Base-by-base conservation (phyloP, 2,113 vertebrate species). In the Marmota monax region DNA sequence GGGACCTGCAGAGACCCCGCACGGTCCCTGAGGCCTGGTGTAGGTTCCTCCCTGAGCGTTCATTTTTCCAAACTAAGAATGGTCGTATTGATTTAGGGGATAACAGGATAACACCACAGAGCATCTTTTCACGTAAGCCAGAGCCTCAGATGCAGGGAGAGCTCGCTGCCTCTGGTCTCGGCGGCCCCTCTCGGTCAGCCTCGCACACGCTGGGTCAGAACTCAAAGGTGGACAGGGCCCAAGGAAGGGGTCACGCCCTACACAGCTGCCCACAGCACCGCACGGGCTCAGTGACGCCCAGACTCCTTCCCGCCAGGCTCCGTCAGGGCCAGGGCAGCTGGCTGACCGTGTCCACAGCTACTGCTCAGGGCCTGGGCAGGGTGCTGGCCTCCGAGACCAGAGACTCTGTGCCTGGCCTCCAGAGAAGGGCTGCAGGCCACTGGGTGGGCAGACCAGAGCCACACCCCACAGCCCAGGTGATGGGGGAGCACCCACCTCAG, bases 161-260 rank as follows among this genome's bases (percentile, higher is more conserved):
- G 5, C 0, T 10, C 34, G 0, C 32, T 0, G 27, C 13, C 1
- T 5, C 84, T 45, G 14, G 14, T 4, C 11, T 9, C 0, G 7
- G 58, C 20, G 45, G 39, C 29, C 0, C 11, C 48, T 25, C 32
- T 51, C 0, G 0, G 17, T 2, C 39, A 0, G 0, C 22, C 10
- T 6, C 5, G 5, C 0, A 0, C 0, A 2, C 0, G 5, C 42
- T 0, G 0, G 1, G 14, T 0, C n/a, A 1, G 18, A 53, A 23
- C 51, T 1, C 12, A 7, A 11, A 22, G 2, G 42, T 17, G 0
- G 73, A 9, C 3, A 0, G 2, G 22, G 4, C 1, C 17, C 25
- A 14, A 4, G 20, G 25, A 1, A 29, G 29, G 42, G 45, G 4
- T 2, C 27, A 4, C 1, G 0, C 25, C 2, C 42, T 0, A 2